These are phyloP conservation scores for Bilobella aurantiaca DNA, from an alignment of 1,140 invertebrate species.

Conservation along the genomic window DNA sequence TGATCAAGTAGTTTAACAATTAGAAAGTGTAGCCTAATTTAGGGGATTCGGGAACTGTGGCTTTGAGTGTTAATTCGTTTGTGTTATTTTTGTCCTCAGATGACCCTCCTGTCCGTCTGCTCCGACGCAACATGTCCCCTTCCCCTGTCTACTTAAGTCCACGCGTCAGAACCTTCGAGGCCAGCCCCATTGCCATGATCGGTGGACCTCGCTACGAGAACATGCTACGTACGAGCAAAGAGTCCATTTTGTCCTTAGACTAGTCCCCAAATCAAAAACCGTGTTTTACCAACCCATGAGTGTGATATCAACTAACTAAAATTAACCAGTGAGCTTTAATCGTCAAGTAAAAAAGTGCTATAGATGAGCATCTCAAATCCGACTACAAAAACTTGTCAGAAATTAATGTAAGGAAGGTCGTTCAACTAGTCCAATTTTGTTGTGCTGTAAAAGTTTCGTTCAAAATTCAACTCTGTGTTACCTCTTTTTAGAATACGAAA, in stretches of 20 bases:
- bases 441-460: no score
- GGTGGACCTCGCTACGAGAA: conserved; percentile 50
- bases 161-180: conserved; percentile 50
- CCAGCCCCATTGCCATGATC: conserved; percentile 57
- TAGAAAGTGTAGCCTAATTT: background rate
- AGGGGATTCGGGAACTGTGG: background rate
- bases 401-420: no score
- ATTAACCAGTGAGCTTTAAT: conserved; percentile 8
- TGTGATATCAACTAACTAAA: background rate
- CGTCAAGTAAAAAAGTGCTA: background rate
- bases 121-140: conserved; percentile 5
- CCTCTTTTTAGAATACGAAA: no score
- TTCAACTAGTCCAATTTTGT: no score
- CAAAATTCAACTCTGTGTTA: no score
- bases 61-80: conserved; percentile 1
- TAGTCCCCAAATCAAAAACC: conserved; percentile 36
- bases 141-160: conserved; percentile 47
- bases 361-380: background rate
- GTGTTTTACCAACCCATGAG: background rate
- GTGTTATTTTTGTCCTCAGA: conserved; percentile 19
- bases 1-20: background rate
- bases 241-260: conserved; percentile 60
- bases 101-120: conserved; percentile 15
- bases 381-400: no score
- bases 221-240: conserved; percentile 50